Evolutionary conservation across 1,140 invertebrate genomes (phyloP).

Genomic region (Neoseiulus cucumeris): DNA sequence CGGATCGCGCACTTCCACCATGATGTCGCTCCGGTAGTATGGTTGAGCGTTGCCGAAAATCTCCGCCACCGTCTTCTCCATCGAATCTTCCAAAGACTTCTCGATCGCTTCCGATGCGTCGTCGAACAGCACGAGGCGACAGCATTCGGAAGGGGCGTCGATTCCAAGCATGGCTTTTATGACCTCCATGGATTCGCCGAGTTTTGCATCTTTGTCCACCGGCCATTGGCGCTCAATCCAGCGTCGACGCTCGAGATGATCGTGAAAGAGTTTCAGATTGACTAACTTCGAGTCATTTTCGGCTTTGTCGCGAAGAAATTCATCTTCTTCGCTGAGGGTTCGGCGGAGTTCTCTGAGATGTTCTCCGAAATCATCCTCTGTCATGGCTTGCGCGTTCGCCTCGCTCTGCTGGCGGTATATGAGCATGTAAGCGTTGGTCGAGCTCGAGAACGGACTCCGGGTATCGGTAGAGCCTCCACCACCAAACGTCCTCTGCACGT

Average conservation of each 20-base stretch:
- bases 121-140: conserved; percentile 51
- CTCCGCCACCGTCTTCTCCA: conserved; percentile 33
- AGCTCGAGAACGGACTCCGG: conserved; percentile 34
- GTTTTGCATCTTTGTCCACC: conserved; percentile 9
- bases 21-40: conserved; percentile 24
- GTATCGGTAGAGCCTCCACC: conserved; percentile 41
- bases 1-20: conserved; percentile 44
- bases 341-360: conserved; percentile 47
- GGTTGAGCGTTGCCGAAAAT: conserved; percentile 31
- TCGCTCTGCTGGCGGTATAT: conserved; percentile 68
- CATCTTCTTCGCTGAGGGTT: conserved; percentile 43
- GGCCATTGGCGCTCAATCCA: conserved; percentile 1
- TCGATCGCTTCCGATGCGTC: conserved; percentile 43
- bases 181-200: not conserved
- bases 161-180: conserved; percentile 29
- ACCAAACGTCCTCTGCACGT: conserved; percentile 65
- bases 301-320: conserved; percentile 37
- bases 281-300: conserved; percentile 40
- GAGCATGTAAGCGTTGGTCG: conserved; percentile 80
- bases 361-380: conserved; percentile 45
- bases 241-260: not conserved
- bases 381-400: conserved; percentile 41
- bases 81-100: conserved; percentile 42
- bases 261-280: conserved; percentile 26
- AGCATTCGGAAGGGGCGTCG: conserved; percentile 39